phyloP scores from a whole-genome alignment of 1,140 invertebrate species.

The Antheraea pernyi region DNA sequence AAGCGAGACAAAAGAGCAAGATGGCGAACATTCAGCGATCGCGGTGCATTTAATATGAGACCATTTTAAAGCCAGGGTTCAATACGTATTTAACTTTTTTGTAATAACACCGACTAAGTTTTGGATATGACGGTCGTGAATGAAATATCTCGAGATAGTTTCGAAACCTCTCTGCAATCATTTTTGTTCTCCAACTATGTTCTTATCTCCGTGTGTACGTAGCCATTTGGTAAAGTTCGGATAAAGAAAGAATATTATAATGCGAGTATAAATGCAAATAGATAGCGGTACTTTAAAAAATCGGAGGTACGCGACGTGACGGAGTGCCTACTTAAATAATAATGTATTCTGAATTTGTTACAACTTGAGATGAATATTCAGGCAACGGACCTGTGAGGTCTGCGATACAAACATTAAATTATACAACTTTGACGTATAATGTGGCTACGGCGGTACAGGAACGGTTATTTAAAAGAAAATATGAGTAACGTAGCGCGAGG shows the following conservation, averaged over 20 bases:
- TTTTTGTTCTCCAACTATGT: no score
- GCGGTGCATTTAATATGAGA: no score
- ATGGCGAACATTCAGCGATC: no score
- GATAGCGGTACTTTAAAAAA: not conserved
- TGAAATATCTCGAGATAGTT: no score
- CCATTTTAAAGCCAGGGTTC: no score
- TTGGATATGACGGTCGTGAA: no score
- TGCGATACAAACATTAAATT: not conserved
- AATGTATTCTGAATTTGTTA: slow-evolving; percentile 7
- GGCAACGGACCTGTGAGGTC: not conserved
- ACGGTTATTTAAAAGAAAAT: not conserved
- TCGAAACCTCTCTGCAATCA: no score
- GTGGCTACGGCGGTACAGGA: not conserved
- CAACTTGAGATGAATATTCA: slow-evolving; percentile 13
- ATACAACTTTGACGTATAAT: not conserved
- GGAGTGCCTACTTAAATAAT: slow-evolving; percentile 9
- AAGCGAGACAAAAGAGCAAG: no score
- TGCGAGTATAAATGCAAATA: slow-evolving; percentile 4
- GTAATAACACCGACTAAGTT: no score
- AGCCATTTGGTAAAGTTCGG: no score
- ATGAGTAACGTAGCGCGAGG: not conserved
- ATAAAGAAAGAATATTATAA: not conserved
- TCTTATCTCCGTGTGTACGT: no score
- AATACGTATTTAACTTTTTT: no score
- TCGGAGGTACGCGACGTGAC: not conserved